Evolutionary conservation across 1,140 invertebrate genomes (phyloP).

Genomic region (Drosophila lacertosa): DNA sequence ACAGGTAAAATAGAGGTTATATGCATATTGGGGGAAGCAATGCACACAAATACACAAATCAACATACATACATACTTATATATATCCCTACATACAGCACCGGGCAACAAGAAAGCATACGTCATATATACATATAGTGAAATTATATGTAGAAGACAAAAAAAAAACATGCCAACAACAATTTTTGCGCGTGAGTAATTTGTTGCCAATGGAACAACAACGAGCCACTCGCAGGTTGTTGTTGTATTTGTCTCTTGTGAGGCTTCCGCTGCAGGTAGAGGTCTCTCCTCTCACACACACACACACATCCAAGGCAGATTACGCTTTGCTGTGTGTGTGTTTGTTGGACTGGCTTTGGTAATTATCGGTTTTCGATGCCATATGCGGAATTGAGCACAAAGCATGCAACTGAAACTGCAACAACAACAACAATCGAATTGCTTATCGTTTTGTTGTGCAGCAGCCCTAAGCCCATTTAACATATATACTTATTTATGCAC

Average conservation of each 20-base stretch:
- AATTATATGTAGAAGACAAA: conserved; percentile 58
- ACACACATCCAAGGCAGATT: conserved; percentile 26
- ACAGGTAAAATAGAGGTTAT: conserved; percentile 50
- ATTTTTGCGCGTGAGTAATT: conserved; percentile 81
- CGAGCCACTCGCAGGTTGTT: conserved; percentile 25
- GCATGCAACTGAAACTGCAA: conserved; percentile 38
- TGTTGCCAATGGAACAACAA: conserved; percentile 52
- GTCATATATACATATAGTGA: conserved; percentile 62
- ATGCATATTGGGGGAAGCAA: conserved; percentile 60
- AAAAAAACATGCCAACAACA: conserved; percentile 56
- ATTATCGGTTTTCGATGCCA: conserved; percentile 82
- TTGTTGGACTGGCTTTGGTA: conserved; percentile 55
- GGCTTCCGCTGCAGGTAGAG: conserved; percentile 76
- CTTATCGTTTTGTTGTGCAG: conserved; percentile 40
- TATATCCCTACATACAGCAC: conserved; percentile 35
- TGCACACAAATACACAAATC: conserved; percentile 12
- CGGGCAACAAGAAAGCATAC: conserved; percentile 60
- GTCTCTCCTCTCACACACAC: conserved; percentile 20
- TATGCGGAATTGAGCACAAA: conserved; percentile 63
- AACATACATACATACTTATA: conserved; percentile 10
- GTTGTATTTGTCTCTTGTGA: conserved; percentile 68
- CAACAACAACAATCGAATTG: conserved; percentile 37
- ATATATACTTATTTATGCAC: conserved; percentile 3
- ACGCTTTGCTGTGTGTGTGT: conserved; percentile 17
- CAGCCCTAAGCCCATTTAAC: conserved; percentile 55